phyloP scores from a whole-genome alignment of 1,140 invertebrate species.

The Neodiprion pinetum region DNA sequence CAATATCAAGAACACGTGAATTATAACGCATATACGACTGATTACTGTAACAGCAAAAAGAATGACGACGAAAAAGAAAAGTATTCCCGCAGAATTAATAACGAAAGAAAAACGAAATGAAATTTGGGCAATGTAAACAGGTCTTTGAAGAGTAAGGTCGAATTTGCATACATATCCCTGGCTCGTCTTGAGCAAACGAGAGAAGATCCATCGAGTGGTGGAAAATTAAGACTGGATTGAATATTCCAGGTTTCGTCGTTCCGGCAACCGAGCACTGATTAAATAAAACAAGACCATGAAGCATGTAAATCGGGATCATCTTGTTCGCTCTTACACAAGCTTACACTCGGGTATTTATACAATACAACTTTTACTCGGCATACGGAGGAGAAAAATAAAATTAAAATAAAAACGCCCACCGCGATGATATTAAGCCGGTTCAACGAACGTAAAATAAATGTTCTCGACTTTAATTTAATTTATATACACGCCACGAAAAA shows the following conservation, averaged over 20 bases:
- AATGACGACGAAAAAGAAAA: too few relatives aligned
- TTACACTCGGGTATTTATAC: too few relatives aligned
- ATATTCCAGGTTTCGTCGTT: too few relatives aligned
- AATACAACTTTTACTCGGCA: too few relatives aligned
- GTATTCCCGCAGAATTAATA: too few relatives aligned
- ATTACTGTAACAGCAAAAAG: too few relatives aligned
- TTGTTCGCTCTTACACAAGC: not conserved
- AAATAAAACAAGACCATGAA: not conserved
- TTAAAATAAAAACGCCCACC: not conserved
- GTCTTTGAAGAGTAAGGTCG: not conserved
- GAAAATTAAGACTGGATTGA: too few relatives aligned
- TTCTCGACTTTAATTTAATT: not conserved
- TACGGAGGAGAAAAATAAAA: not conserved
- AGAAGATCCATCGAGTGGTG: too few relatives aligned
- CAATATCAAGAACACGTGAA: too few relatives aligned
- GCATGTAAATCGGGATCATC: constrained; percentile 1
- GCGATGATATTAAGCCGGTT: not conserved
- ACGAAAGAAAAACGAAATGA: too few relatives aligned
- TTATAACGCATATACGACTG: too few relatives aligned
- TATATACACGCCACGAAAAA: not conserved
- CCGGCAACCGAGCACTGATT: not conserved
- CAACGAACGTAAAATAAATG: not conserved
- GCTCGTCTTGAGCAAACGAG: not conserved
- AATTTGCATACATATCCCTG: not conserved
- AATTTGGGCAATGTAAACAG: too few relatives aligned